Base-by-base conservation (phyloP, 2,797 vertebrate species). In the Melanotaenia pygmaea region DNA sequence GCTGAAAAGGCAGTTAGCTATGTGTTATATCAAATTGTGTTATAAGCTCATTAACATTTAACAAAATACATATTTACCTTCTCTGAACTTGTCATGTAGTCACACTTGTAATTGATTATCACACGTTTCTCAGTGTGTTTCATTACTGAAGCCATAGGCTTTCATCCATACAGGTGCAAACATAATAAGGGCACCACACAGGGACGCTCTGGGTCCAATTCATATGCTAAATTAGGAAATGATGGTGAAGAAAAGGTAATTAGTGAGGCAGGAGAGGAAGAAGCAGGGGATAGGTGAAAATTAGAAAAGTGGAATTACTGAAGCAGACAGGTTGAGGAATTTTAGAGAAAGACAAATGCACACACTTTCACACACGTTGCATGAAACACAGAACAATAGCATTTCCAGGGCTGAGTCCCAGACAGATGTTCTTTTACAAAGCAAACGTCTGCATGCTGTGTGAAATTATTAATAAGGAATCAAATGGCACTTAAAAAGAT, bases 201-300 rank as follows among this genome's bases (percentile, higher is more conserved):
- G 59, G 57, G 67, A 77, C 5, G 12, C 66, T 69, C 60, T 18
- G 59, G 57, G 65, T 72, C 64, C 74, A 81, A 86, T 85, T 90
- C 72, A 89, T 85, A 86, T 81, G 85, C 78, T 81, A 90, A 91
- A 72, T 40, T 77, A 79, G 78, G 64, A 84, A 84, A 79, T 75
- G 76, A 80, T 62, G 75, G 80, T 65, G 73, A 81, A 77, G 67
- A 78, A 34, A 86, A 75, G 79, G 74, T 85, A 86, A 90, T 87
- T 86, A 86, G 78, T 77, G 74, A 60, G 45, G 71, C 70, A 78
- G 66, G 30, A 26, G 54, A 45, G 74, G 68, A 79, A 64, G 58
- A 59, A 82, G 68, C 43, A 65, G 59, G 64, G 64, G 69, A 72
- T 60, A 74, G 70, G 67, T 58, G 47, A 26, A 88, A 84, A 86